Percentiles rank a stretch among this genome's conserved stretches.
These are phyloP conservation scores for Fabriciana adippe DNA, from an alignment of 2,888 invertebrate genomes.

Conservation along the genomic window DNA sequence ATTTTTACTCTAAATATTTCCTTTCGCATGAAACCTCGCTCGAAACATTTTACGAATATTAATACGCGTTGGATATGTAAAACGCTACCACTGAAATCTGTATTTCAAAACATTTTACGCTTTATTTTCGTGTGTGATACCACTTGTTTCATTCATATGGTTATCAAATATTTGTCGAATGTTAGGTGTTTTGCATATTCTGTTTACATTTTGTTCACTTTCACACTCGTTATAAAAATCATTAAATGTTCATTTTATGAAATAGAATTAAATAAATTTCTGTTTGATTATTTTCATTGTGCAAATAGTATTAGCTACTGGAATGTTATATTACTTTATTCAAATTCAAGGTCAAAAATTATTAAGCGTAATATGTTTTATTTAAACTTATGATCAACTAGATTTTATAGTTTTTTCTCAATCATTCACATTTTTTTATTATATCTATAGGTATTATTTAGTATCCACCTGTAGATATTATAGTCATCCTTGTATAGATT, in stretches of 20 bases:
- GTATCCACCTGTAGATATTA: too few species aligned
- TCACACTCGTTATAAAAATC: constrained; percentile 25
- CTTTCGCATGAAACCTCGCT: constrained; percentile 28
- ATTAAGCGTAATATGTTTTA: too few species aligned
- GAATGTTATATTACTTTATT: neutral
- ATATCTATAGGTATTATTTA: too few species aligned
- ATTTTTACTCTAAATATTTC: constrained; percentile 52
- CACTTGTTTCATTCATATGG: constrained; percentile 30
- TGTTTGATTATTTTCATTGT: neutral
- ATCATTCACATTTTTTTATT: too few species aligned
- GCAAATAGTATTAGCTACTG: neutral
- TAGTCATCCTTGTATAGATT: too few species aligned
- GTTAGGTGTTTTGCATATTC: constrained; percentile 28
- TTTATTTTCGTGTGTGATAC: constrained; percentile 29
- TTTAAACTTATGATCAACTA: too few species aligned
- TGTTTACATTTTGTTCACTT: constrained; percentile 30
- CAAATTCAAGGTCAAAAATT: too few species aligned
- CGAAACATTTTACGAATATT: constrained; percentile 35
- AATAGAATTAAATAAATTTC: neutral
- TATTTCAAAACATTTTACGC: constrained; percentile 25
- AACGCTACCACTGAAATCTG: constrained; percentile 22
- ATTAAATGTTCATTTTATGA: constrained; percentile 15
- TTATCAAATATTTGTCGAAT: constrained; percentile 36
- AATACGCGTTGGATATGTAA: constrained; percentile 26
- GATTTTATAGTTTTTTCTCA: too few species aligned